phyloP scores from a whole-genome alignment of 2,888 invertebrate species.

The Lycia hirtaria region DNA sequence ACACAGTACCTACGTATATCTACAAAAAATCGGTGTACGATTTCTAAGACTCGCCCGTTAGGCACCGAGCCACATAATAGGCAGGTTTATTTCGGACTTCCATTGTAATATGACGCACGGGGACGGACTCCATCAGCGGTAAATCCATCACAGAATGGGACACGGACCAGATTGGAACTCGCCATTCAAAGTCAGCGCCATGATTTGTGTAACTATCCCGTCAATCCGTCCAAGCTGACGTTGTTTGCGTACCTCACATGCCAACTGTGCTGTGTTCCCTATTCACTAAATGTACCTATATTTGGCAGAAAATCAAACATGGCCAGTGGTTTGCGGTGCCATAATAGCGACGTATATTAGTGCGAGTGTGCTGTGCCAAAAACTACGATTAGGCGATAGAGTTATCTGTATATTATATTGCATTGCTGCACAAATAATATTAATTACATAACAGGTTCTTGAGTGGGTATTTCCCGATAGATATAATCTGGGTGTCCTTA shows the following conservation, averaged over 20 bases:
- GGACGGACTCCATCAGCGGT: conserved; percentile 35
- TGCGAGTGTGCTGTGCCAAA: conserved; percentile 19
- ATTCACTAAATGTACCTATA: conserved; percentile 38
- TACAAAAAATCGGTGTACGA: background rate
- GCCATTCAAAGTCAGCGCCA: conserved; percentile 40
- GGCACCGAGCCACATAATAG: conserved; percentile 12
- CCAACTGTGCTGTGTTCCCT: conserved; percentile 22
- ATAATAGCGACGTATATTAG: conserved; percentile 34
- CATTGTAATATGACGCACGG: conserved; percentile 35
- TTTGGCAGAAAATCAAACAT: conserved; percentile 48
- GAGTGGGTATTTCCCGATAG: no score
- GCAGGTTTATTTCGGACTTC: conserved; percentile 18
- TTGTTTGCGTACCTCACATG: conserved; percentile 21
- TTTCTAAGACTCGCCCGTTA: background rate
- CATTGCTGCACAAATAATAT: background rate
- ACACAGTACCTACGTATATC: background rate
- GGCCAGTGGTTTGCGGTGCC: conserved; percentile 43
- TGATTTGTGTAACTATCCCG: conserved; percentile 43
- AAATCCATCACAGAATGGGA: conserved; percentile 45
- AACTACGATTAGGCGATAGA: conserved; percentile 14
- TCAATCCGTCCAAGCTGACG: conserved; percentile 31
- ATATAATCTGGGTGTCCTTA: no score
- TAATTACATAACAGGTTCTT: background rate
- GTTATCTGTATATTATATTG: conserved; percentile 6
- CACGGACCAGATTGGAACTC: conserved; percentile 43